Evolutionary conservation across 2,797 vertebrate genomes (phyloP).

Genomic region (Sus cebifrons): DNA sequence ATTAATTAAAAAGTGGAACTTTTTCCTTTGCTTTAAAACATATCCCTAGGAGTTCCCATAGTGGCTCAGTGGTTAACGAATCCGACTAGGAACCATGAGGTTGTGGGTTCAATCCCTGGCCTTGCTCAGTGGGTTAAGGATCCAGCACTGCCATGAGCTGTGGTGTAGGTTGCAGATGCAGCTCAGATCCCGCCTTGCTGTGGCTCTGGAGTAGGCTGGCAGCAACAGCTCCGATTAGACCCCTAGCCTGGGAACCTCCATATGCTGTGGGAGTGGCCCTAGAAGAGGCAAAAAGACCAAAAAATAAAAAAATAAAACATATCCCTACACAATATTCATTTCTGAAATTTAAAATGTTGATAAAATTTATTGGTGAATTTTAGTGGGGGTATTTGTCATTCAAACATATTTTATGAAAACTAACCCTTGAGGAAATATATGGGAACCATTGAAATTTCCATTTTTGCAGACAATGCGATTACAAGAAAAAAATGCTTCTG

Average conservation of each 20-base stretch:
- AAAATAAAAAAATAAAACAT: slow-evolving; percentile 57
- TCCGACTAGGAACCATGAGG: too few relatives aligned
- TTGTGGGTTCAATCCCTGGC: too few relatives aligned
- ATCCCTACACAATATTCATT: slow-evolving; percentile 47
- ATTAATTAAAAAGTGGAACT: slow-evolving; percentile 39
- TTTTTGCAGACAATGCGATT: background rate
- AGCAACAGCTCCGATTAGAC: too few relatives aligned
- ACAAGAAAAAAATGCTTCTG: background rate
- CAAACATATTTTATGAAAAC: slow-evolving; percentile 59
- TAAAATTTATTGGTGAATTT: slow-evolving; percentile 64
- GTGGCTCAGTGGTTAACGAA: too few relatives aligned
- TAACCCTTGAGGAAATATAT: slow-evolving; percentile 13
- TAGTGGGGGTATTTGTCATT: slow-evolving; percentile 45
- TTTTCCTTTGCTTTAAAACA: slow-evolving; percentile 51
- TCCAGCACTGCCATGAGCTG: too few relatives aligned
- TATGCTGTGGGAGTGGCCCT: too few relatives aligned
- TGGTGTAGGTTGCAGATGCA: too few relatives aligned
- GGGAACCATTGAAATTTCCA: background rate
- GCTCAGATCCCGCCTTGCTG: too few relatives aligned
- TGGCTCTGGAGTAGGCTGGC: too few relatives aligned
- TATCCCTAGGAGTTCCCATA: background rate
- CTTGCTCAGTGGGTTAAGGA: too few relatives aligned
- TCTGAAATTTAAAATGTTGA: slow-evolving; percentile 55
- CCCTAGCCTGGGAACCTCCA: too few relatives aligned
- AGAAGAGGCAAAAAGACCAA: too few relatives aligned